phyloP scores from a whole-genome alignment of 2,888 invertebrate species.

The Carterocephalus palaemon region DNA sequence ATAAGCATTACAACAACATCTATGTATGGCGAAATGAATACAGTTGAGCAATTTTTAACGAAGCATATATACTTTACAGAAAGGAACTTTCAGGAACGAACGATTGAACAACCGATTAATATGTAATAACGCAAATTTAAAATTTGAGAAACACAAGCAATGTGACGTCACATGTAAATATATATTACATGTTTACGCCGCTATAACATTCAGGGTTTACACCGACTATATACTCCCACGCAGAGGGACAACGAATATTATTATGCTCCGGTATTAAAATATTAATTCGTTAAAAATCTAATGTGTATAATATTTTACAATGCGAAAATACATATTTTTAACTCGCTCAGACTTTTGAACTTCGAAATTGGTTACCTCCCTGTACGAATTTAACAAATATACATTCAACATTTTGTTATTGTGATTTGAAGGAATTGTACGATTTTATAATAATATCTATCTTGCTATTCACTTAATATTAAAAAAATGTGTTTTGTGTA shows the following conservation, averaged over 20 bases:
- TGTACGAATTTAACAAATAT: constrained; percentile 75
- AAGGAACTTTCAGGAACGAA: constrained; percentile 72
- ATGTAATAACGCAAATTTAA: constrained; percentile 56
- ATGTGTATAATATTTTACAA: constrained; percentile 74
- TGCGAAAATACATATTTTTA: constrained; percentile 73
- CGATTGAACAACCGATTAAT: constrained; percentile 51
- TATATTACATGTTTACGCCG: constrained; percentile 58
- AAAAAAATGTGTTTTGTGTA: constrained; percentile 4
- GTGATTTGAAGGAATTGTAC: constrained; percentile 66
- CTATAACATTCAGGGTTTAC: constrained; percentile 66
- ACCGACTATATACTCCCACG: constrained; percentile 56
- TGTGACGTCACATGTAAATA: constrained; percentile 58
- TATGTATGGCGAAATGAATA: constrained; percentile 51
- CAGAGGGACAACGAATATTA: constrained; percentile 61
- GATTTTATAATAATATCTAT: constrained; percentile 26
- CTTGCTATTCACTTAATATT: not conserved
- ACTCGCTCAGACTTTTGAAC: constrained; percentile 76
- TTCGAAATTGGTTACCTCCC: constrained; percentile 68
- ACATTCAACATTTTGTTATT: constrained; percentile 70
- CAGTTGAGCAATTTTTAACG: constrained; percentile 72
- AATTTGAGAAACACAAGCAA: constrained; percentile 53
- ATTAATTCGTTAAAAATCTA: constrained; percentile 71
- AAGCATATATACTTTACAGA: constrained; percentile 53
- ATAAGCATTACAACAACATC: constrained; percentile 12
- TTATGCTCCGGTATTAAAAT: constrained; percentile 73